Evolutionary conservation across 2,888 invertebrate genomes (phyloP), one percentile per base, ranked within the genome.

Genomic region (Tachina grossa): DNA sequence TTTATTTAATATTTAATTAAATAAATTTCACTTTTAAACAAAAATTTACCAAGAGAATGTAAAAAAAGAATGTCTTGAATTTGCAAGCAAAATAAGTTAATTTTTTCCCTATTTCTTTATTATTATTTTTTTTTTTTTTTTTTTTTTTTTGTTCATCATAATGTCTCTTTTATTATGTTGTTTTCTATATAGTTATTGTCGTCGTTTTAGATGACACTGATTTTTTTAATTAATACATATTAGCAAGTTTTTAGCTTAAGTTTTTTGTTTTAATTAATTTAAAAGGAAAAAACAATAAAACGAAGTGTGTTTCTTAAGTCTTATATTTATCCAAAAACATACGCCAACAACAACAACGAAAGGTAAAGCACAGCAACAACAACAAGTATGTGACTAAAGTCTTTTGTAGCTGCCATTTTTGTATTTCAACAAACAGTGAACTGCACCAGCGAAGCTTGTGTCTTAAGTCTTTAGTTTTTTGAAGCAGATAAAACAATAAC

Each of bases 11-110:
- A 68, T n/a, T n/a, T n/a, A n/a, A 53, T 75, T 51, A 68, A 78
- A 79, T 14, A 72, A 85, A 82, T 85, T 85, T 85, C 85, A 85
- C 85, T 85, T 85, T 85, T 82, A 57, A 85, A 82, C 74, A 78
- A 49, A 79, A 69, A 75, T 57, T 69, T 57, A 65, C 5, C 55
- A 66, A 22, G 69, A 55, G 66, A 47, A 31, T 19, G 19, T 13
- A 71, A 61, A 69, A 59, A 68, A 39, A 16, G 16, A 51, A 65
- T 49, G 10, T 22, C 39, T 68, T 65, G n/a, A 79, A 63, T 69
- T 75, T 79, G 78, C 68, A 61, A 65, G 19, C n/a, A 14, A 71
- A 69, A 74, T 57, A 51, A 43, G 9, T 41, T 16, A 13, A 31
- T 45, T n/a, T 41, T 61, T 1, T 41, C 4, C 43, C 11, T 61